Conservation (phyloP, 2,113 vertebrate genomes). For the Catharus fuscescens region DNA sequence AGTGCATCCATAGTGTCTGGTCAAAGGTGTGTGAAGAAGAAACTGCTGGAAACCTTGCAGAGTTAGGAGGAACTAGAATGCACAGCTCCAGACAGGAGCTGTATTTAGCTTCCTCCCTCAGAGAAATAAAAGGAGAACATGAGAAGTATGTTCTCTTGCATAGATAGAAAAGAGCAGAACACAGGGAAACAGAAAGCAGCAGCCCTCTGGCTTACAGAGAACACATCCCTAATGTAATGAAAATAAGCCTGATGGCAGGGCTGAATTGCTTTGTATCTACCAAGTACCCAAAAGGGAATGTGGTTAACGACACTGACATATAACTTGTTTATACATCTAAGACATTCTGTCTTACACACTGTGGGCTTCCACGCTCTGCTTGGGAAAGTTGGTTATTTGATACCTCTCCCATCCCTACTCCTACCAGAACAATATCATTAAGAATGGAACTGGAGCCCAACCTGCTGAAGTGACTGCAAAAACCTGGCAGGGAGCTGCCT, state of each 20-base stretch:
- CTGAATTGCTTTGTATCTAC: background rate
- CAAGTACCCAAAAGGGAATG: background rate
- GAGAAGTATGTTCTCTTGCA: background rate
- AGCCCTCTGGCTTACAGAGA: background rate
- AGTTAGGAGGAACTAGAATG: background rate
- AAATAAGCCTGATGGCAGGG: background rate
- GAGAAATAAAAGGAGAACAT: background rate
- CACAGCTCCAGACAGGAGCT: background rate
- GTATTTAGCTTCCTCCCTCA: background rate
- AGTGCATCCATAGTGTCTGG: background rate
- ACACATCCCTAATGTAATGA: background rate
- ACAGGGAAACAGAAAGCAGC: background rate
- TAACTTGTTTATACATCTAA: background rate
- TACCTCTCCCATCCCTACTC: background rate
- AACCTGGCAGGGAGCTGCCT: background rate
- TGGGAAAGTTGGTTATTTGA: background rate
- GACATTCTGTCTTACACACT: background rate
- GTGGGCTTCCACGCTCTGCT: background rate
- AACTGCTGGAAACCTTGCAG: background rate
- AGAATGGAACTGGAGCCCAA: background rate
- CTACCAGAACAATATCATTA: background rate
- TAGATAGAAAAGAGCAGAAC: background rate
- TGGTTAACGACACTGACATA: background rate
- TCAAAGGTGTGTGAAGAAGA: background rate
- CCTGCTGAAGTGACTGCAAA: background rate